Evolutionary conservation across 2,113 vertebrate genomes (phyloP).

Genomic region (Chrysemys picta): DNA sequence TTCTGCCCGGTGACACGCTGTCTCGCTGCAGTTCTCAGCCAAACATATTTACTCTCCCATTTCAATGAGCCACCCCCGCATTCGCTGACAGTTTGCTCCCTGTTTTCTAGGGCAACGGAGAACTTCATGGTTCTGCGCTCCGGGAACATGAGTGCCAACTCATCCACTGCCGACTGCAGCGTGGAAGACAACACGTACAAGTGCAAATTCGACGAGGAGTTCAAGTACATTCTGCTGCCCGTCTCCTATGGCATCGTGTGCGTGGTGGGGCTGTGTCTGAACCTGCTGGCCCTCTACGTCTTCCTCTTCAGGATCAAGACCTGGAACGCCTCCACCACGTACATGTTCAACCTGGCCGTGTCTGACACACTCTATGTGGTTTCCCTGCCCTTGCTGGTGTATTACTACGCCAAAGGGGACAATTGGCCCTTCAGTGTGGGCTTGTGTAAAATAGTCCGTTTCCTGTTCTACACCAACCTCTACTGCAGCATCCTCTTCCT

Average conservation of each 20-base stretch:
- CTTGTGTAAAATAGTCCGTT: constrained; percentile 94
- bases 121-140: constrained; percentile 6
- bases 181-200: constrained; percentile 69
- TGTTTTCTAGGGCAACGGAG: constrained; percentile 40
- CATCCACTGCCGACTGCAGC: neutral
- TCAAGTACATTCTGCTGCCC: constrained; percentile 94
- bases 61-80: rapidly evolving
- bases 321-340: constrained; percentile 94
- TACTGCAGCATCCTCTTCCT: constrained; percentile 97
- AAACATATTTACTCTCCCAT: neutral
- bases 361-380: constrained; percentile 91
- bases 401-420: constrained; percentile 90
- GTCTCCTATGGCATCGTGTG: constrained; percentile 92
- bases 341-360: constrained; percentile 95
- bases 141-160: constrained; percentile 62
- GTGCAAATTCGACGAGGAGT: constrained; percentile 89
- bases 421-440: constrained; percentile 92
- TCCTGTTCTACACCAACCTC: constrained; percentile 96
- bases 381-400: constrained; percentile 93
- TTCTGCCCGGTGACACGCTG: neutral
- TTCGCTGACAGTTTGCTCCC: neutral
- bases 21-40: neutral
- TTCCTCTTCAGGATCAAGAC: constrained; percentile 91
- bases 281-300: constrained; percentile 85
- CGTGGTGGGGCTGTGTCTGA: constrained; percentile 88